These are phyloP conservation scores for Chlorocebus sabaeus DNA, from an alignment of 2,113 vertebrate species.

Conservation along the genomic window DNA sequence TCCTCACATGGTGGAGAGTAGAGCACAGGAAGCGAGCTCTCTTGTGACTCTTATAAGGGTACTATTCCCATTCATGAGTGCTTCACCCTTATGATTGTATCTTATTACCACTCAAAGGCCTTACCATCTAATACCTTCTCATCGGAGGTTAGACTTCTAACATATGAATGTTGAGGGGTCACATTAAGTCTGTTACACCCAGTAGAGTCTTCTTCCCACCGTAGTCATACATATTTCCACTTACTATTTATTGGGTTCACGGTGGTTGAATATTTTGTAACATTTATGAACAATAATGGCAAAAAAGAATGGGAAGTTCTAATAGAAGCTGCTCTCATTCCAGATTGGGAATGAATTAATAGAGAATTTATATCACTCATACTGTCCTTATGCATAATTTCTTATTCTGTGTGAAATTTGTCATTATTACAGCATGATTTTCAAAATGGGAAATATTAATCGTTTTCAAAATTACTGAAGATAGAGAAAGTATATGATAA, in stretches of 20 bases:
- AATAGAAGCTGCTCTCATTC: constrained; percentile 36
- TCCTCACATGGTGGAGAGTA: neutral
- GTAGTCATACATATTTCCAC: neutral
- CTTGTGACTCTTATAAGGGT: neutral
- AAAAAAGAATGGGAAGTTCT: constrained; percentile 48
- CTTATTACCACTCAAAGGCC: neutral
- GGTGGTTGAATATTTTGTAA: constrained; percentile 53
- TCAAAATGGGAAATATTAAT: constrained; percentile 62
- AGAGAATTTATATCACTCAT: constrained; percentile 50
- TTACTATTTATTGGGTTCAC: neutral
- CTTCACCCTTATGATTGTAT: neutral
- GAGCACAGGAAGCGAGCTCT: neutral
- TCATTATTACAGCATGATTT: constrained; percentile 62
- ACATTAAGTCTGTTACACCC: neutral
- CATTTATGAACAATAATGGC: constrained; percentile 62
- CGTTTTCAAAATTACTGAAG: constrained; percentile 56
- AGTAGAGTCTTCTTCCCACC: neutral
- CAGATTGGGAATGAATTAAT: constrained; percentile 61
- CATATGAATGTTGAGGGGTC: neutral
- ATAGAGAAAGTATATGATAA: constrained; percentile 52
- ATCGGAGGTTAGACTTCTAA: neutral
- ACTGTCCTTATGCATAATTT: constrained; percentile 59
- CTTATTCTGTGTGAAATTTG: constrained; percentile 59
- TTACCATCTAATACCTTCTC: fast-evolving
- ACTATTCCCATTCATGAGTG: neutral